Evolutionary conservation across 1,140 invertebrate genomes (phyloP), one percentile per base, ranked within the genome.

Genomic region (Ips typographus): DNA sequence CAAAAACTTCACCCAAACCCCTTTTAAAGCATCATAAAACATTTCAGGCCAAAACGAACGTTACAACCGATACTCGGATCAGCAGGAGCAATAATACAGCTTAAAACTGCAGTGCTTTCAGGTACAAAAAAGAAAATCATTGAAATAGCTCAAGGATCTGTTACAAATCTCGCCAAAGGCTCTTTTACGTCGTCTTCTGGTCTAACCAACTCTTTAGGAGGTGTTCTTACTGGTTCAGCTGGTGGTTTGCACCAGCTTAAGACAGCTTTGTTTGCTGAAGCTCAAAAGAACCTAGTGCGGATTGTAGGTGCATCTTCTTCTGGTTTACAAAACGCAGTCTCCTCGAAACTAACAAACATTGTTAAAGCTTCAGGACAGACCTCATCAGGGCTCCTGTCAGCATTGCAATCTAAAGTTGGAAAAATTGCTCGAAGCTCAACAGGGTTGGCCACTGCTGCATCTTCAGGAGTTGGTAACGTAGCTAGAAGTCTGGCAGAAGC

Each of bases 351-450:
- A 2, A 6, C 22, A 6, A 37, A 37, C 56, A 40, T 40, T 8
- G 56, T 40, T 3, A 47, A 44, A 2, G 61, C 40, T 56, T 8
- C 57, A 56, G 57, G 43, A 2, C 63, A 65, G 42, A 41, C 57
- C 0, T 43, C 56, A 43, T 38, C 40, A 6, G 63, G 40, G 63
- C 52, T 6, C 3, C 57, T n/a, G 8, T 38, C 2, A n/a, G 63
- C 8, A 6, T 39, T 40, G 37, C 37, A 4, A 65, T 83, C 80
- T 43, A 87, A 87, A 77, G 80, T 87, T 3, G 82, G 83, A 0
- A 79, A 85, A 40, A 67, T 85, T 6, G 82, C 82, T 0, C 82
- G 82, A 65, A 81, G 82, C n/a, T 84, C 84, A 2, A 81, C 83
- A 53, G 53, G 52, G 4, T 3, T 58, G 4, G 55, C 39, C 8